Evolutionary conservation across 2,888 invertebrate genomes (phyloP), one percentile per base, ranked within the genome.

Genomic region (Heliconius hortense): DNA sequence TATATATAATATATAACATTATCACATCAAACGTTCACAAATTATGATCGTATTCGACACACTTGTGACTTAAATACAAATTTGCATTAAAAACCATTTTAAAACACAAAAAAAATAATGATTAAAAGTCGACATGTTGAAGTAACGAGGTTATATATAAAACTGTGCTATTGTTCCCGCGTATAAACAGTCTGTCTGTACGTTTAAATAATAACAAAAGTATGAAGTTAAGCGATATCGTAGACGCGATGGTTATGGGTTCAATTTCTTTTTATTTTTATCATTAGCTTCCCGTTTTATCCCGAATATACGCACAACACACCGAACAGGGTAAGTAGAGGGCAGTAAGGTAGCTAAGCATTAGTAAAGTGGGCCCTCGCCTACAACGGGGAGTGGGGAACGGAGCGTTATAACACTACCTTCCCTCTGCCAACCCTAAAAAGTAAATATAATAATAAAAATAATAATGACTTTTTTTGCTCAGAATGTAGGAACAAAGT

Each of bases 171-270:
- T 64, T 64, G 63, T 64, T 64, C n/a, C 21, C 8, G 21, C 1
- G 10, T 64, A 35, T 21, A 64, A 64, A 31, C 63, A 64, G 18
- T 64, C 35, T 31, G 63, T 64, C 63, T 64, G 63, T 64, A n/a
- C 35, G n/a, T 63, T 31, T 31, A 21, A 64, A 64, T 31, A 35
- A 35, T 64, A 64, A 64, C 31, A 35, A 21, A n/a, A 8, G n/a
- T 35, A 35, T 64, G 35, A 21, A 31, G 63, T 31, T 35, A 64
- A 64, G 21, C n/a, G 35, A 35, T n/a, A 4, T 56, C 11, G n/a
- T n/a, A 10, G n/a, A 56, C 56, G 56, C 56, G n/a, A 11, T 56
- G 56, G n/a, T n/a, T 56, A n/a, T 21, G 11, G 56, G n/a, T 56
- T 56, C 21, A 10, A n/a, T n/a, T 56, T 11, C n/a, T 11, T 11